Evolutionary conservation across 1,140 invertebrate species (phyloP).

Genomic region (Anthonomus grandis): DNA sequence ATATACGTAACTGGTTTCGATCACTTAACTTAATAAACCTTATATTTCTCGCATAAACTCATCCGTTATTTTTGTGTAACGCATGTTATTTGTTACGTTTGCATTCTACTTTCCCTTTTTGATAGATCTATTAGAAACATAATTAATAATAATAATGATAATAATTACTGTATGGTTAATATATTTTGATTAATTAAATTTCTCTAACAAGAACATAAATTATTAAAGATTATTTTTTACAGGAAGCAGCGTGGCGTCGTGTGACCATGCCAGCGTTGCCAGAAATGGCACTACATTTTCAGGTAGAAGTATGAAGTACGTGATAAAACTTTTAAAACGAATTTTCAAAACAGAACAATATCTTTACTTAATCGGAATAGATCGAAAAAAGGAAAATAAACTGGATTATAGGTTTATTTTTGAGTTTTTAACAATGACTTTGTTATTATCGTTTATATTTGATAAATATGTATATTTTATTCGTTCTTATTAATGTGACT

Average conservation of each 20-base stretch:
- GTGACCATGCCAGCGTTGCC: constrained; percentile 75
- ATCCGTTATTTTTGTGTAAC: background rate
- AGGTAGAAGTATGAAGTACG: constrained; percentile 50
- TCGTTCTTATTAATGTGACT: too few relatives aligned
- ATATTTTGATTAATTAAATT: background rate
- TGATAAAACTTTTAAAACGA: background rate
- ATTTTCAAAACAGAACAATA: too few relatives aligned
- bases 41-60: background rate
- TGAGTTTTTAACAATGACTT: too few relatives aligned
- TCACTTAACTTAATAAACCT: too few relatives aligned
- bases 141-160: background rate
- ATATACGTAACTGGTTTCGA: too few relatives aligned
- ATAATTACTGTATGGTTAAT: background rate
- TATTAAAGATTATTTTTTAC: constrained; percentile 1
- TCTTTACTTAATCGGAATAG: too few relatives aligned
- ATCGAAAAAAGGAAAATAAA: background rate
- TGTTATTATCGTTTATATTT: too few relatives aligned
- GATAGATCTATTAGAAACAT: background rate
- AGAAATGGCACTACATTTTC: constrained; percentile 76
- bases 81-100: background rate
- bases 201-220: background rate
- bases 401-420: background rate
- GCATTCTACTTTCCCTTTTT: too few relatives aligned
- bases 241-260: constrained; percentile 62
- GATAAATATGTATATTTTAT: too few relatives aligned